Conservation (phyloP, 2,113 vertebrate genomes). For the Eretmochelys imbricata region DNA sequence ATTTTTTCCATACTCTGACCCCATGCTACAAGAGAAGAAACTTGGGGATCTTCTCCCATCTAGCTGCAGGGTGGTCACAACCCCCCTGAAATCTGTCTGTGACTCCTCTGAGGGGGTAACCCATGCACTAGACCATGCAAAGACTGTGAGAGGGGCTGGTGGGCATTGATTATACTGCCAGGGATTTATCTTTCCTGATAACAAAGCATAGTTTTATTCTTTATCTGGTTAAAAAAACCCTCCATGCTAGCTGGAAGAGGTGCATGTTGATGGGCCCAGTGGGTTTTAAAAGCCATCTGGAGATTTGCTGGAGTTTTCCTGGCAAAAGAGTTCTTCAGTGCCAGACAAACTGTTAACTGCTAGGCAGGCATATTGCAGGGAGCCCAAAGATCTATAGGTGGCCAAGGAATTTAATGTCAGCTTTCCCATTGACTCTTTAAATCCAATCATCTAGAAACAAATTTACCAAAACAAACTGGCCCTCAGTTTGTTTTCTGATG, state of each 20-base stretch:
- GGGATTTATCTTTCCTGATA: not conserved
- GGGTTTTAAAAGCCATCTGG: not conserved
- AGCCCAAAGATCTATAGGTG: not conserved
- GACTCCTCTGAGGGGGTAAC: too few relatives aligned
- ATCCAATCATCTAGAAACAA: not conserved
- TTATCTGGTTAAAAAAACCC: not conserved
- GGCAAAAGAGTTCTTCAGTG: not conserved
- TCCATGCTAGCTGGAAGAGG: not conserved
- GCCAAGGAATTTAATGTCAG: not conserved
- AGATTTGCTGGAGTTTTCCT: not conserved
- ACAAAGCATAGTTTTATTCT: not conserved
- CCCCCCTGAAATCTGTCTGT: not conserved
- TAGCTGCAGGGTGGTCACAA: not conserved
- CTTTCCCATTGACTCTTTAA: not conserved
- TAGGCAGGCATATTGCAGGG: not conserved
- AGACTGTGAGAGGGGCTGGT: not conserved
- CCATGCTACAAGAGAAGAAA: not conserved
- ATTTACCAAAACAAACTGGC: not conserved
- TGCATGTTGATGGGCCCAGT: not conserved
- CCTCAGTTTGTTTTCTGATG: not conserved
- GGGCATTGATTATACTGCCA: not conserved
- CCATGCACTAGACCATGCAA: not conserved
- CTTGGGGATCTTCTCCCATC: not conserved
- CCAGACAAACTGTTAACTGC: not conserved
- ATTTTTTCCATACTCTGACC: not conserved